phyloP scores from a whole-genome alignment of 2,797 vertebrate species.

The Mormyrus hasselquistii region DNA sequence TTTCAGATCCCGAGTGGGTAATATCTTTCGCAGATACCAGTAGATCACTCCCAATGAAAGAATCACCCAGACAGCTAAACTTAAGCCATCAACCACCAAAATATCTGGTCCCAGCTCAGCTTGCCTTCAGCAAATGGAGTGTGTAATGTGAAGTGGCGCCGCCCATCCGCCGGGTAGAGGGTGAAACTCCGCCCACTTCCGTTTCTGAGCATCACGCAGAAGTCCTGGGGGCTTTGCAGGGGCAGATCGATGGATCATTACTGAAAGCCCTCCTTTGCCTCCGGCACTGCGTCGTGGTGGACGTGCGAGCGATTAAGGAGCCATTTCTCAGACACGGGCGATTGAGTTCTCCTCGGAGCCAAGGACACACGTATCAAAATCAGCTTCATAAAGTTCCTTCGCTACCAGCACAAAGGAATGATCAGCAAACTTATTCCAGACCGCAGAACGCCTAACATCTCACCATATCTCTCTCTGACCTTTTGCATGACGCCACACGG shows the following conservation, averaged over 20 bases:
- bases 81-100: neutral
- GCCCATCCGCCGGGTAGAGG: neutral
- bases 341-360: conserved; percentile 7
- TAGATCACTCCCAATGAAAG: neutral
- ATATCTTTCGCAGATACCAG: neutral
- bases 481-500: neutral
- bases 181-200: neutral
- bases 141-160: neutral
- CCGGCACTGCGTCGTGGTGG: neutral
- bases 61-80: neutral
- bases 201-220: neutral
- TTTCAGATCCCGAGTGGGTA: neutral
- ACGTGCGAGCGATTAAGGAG: neutral
- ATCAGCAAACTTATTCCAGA: neutral
- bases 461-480: neutral
- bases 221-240: neutral
- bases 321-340: neutral
- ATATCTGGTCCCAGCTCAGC: neutral
- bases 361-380: neutral
- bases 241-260: conserved; percentile 17
- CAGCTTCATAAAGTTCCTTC: neutral
- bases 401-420: neutral
- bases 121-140: neutral
- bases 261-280: conserved; percentile 19
- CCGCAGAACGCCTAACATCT: neutral